Base-by-base conservation (phyloP, 2,113 vertebrate genomes). In the Elephas maximus region DNA sequence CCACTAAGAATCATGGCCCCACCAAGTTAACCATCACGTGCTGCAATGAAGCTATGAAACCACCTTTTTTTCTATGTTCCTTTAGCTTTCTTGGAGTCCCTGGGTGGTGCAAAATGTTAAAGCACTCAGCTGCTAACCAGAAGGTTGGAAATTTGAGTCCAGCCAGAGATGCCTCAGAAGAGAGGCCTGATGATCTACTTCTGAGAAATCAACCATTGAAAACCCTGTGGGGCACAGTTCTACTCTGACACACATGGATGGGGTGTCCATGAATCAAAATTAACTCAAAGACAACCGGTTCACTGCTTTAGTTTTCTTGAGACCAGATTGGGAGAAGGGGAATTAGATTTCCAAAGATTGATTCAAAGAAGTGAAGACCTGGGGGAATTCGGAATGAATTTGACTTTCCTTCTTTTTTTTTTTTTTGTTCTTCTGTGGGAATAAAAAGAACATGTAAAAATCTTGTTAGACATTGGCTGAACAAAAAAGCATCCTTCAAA, bases 391-490 rank as follows among this genome's bases (percentile, higher is more conserved):
- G 30, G 24, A 45, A 30, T 65, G 0, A 44, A 82, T 12, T 69
- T 51, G 71, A n/a, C 81, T 41, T 41, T 45, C 24, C 41, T 63
- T 37, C 37, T 37, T 37, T 37, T 37, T 37, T 37, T 37, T 37
- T 37, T 37, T 21, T 60, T 73, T 12, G 15, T 69, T 60, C 67
- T 84, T 83, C 81, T 48, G 33, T 44, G 67, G 81, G 62, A 92
- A 77, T 23, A 33, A 88, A 92, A 93, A 73, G 24, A n/a, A 63
- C 44, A 78, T 77, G 30, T 41, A n/a, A 69, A 82, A 71, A 41
- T 30, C 53, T 62, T 71, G 90, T 51, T 5, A n/a, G 69, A 45
- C 65, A 15, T 3, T n/a, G 44, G 44, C 44, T 67, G n/a, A 65
- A 48, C 37, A 78, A 67, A 23, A 77, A 69, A 77, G 77, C 30